Evolutionary conservation across 2,113 vertebrate genomes (phyloP), one percentile per base, ranked within the genome.

Genomic region (Halcyon malimbica): DNA sequence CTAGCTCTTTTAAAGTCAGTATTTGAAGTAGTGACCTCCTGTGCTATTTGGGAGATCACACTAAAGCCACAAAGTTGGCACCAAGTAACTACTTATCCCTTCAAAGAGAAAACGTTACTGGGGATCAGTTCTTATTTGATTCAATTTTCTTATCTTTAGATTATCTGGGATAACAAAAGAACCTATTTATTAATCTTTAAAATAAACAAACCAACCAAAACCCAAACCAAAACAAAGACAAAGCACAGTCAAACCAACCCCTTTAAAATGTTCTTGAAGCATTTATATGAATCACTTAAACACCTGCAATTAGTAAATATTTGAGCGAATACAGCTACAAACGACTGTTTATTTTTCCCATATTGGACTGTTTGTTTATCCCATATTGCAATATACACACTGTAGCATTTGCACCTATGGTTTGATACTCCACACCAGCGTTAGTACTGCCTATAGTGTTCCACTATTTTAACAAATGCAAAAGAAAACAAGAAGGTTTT

Each of bases 371-470:
- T n/a, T 42, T 81, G 39, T 75, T 93, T 80, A 78, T 33, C 42
- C 79, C 35, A 54, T 17, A 51, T 8, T 42, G 28, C 42, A 78
- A 53, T 39, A 54, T 2, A 83, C 15, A 41, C 19, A 31, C 26
- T 18, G 41, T 10, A 78, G 37, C n/a, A 50, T 56, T 67, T 51
- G 23, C 57, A 54, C 4, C 1, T 28, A 18, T 0, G 0, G 14
- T 21, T 67, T 50, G 23, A 41, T 57, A 39, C 14, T 85, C 41
- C 54, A 29, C 50, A 80, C 5, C 23, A 21, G n/a, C 16, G 37
- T 17, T 54, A 50, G 28, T 42, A 83, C 4, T 69, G 44, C 19
- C 69, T 26, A 1, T 3, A 31, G 23, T 0, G 7, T 64, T 53
- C 41, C 35, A 39, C 41, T 46, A 33, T 18, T 59, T 83, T 67